These are phyloP conservation scores for Sus scrofa DNA, from an alignment of 2,113 vertebrate genomes.

Conservation along the genomic window DNA sequence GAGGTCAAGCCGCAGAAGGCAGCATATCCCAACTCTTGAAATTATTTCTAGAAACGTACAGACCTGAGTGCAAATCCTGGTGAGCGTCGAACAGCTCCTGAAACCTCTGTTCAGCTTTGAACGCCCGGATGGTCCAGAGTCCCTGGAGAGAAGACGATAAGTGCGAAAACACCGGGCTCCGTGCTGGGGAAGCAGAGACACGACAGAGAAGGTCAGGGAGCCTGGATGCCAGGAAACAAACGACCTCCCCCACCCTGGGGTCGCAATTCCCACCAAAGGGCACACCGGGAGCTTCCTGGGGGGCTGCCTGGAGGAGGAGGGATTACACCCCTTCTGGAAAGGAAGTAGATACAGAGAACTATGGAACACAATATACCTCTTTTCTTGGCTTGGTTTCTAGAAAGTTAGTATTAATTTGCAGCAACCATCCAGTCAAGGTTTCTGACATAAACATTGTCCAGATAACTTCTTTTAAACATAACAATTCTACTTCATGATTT, in stretches of 20 bases:
- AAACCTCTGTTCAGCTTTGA: constrained; percentile 93
- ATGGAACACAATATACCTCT: no score
- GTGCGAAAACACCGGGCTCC: constrained; percentile 98
- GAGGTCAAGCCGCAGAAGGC: neutral
- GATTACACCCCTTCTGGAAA: neutral
- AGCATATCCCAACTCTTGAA: neutral
- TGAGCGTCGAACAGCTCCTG: constrained; percentile 95
- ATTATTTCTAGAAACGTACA: constrained; percentile 56
- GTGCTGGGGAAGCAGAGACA: constrained; percentile 88
- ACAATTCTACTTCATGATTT: no score
- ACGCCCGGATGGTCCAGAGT: constrained; percentile 96
- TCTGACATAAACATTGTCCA: no score
- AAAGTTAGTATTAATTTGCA: no score
- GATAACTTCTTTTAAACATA: no score
- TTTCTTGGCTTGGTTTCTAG: no score
- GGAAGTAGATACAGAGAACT: no score
- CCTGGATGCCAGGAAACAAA: neutral
- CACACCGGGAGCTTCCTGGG: accelerated
- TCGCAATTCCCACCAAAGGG: accelerated
- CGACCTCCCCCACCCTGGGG: accelerated
- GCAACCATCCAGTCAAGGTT: no score
- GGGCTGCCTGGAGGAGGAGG: neutral
- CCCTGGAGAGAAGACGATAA: constrained; percentile 96
- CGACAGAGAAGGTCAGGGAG: neutral
- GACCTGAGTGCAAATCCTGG: constrained; percentile 97